Percentiles rank a stretch among this genome's conserved stretches.
Conservation (phyloP, 2,888 invertebrate species). For the Nomada flava region DNA sequence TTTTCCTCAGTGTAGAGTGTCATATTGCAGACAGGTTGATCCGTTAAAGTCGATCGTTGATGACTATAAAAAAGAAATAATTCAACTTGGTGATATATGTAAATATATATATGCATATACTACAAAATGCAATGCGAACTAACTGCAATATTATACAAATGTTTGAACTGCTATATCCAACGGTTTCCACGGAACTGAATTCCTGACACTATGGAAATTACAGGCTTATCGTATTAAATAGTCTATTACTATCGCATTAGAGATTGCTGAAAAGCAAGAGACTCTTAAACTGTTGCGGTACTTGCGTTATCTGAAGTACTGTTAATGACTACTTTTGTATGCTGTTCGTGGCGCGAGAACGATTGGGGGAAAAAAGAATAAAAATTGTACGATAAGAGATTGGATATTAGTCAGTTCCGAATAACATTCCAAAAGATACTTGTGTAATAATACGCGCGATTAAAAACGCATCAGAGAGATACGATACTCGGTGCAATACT, state of each 20-base stretch:
- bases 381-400: background rate
- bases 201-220: background rate
- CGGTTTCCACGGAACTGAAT: background rate
- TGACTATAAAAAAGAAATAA: conserved; percentile 34
- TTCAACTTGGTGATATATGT: background rate
- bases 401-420: background rate
- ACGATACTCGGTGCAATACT: conserved; percentile 11
- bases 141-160: background rate
- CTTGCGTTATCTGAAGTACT: background rate
- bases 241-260: background rate
- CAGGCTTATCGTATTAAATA: background rate
- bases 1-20: conserved; percentile 86
- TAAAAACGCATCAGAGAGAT: conserved; percentile 15
- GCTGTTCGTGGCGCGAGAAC: background rate
- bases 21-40: conserved; percentile 65
- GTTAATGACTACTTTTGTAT: background rate
- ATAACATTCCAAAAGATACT: background rate
- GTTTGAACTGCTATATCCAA: background rate
- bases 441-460: background rate
- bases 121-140: background rate
- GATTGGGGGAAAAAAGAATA: background rate
- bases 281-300: background rate
- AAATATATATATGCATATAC: background rate
- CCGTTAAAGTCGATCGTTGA: conserved; percentile 17
- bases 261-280: conserved; percentile 12